Percentiles rank a stretch among this genome's conserved stretches.
Conservation (phyloP, 2,888 invertebrate species). For the Erebia palarica region DNA sequence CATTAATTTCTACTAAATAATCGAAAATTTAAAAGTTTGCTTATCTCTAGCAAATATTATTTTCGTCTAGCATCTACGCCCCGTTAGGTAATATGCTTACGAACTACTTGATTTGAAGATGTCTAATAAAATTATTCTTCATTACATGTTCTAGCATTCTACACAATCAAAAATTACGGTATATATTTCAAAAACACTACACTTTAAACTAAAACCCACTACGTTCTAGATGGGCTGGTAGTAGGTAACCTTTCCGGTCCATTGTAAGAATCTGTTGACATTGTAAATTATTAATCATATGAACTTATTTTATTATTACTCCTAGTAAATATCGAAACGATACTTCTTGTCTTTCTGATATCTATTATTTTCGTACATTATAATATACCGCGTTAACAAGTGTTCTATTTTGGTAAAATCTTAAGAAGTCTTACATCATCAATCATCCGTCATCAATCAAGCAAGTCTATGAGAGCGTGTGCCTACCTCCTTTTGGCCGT, state of each 20-base stretch:
- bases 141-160: constrained; percentile 79
- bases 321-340: not conserved
- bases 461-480: constrained; percentile 61
- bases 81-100: constrained; percentile 75
- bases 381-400: not conserved
- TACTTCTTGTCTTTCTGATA: not conserved
- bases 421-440: constrained; percentile 39
- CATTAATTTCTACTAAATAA: constrained; percentile 56
- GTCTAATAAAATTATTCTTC: constrained; percentile 66
- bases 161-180: constrained; percentile 66
- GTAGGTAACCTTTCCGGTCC: constrained; percentile 67
- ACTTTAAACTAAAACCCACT: constrained; percentile 72
- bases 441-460: constrained; percentile 54
- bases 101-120: constrained; percentile 69
- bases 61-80: constrained; percentile 79
- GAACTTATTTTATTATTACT: constrained; percentile 14
- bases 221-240: constrained; percentile 65
- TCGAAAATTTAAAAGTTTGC: constrained; percentile 58
- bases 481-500: constrained; percentile 82
- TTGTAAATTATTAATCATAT: constrained; percentile 48
- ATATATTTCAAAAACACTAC: constrained; percentile 64
- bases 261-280: constrained; percentile 74
- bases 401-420: not conserved
- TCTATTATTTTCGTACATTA: not conserved
- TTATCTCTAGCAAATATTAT: constrained; percentile 53